Base-by-base conservation (phyloP, 2,113 vertebrate species). In the Tylochromis polylepis region DNA sequence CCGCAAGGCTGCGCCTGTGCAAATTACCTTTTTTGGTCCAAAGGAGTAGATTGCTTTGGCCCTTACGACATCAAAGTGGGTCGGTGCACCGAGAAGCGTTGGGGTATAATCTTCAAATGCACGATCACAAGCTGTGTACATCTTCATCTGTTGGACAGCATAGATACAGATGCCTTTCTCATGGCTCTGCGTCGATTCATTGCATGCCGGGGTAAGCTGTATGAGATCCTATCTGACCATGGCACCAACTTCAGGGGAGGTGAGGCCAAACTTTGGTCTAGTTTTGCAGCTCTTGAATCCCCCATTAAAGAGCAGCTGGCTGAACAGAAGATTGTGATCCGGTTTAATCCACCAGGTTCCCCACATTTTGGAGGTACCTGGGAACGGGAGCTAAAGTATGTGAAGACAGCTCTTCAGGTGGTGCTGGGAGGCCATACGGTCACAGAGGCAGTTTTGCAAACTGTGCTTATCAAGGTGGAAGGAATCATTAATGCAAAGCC, bases 381-480 rank as follows among this genome's bases (percentile, higher is more conserved):
- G 72, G 46, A 53, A 11, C 0, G 6, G 22, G 27, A 78, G 27
- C 53, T 78, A 8, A 49, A 14, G 1, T 77, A 24, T 12, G 7
- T 20, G 3, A 78, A 34, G 16, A 0, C 15, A 11, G 46, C 46
- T 12, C 27, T 53, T 9, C 5, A 78, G 14, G 0, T 78, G 27
- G 46, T 53, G 8, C 0, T 78, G 3, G 72, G 27, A 51, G 14
- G 11, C 3, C 0, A 51, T 53, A 31, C 0, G 0, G 62, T 70
- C 0, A 22, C 65, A 22, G 65, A 43, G n/a, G 36, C 24, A 31
- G 75, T 78, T 12, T 15, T 78, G 1, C 43, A 78, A 3, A 78
- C 46, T 20, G 27, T 34, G 6, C 18, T 78, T 3, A 0, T 8
- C 14, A 4, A 55, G 0, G 49, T 78, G 16, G 29, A 78, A 24